Percentiles rank a stretch among this genome's conserved stretches.
Conservation (phyloP, 2,888 invertebrate genomes). For the Blastobasis lacticolella region DNA sequence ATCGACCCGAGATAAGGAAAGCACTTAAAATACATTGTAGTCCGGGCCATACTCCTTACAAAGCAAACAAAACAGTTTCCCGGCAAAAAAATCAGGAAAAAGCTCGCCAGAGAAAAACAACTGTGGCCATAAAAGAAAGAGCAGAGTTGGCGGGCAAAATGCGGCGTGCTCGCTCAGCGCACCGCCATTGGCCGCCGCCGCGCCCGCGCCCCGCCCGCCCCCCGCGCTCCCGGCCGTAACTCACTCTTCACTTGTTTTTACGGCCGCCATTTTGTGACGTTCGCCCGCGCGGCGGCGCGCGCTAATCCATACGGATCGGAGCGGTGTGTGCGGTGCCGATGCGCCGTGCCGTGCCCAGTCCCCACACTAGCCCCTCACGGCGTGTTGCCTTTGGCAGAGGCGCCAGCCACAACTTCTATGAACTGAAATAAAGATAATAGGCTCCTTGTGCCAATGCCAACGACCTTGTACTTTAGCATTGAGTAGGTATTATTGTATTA, state of each 20-base stretch:
- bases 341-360: conserved; percentile 14
- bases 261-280: conserved; percentile 74
- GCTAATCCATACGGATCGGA: conserved; percentile 52
- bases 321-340: conserved; percentile 50
- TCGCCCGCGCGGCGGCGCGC: conserved; percentile 62
- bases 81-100: conserved; percentile 63
- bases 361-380: conserved; percentile 6
- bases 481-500: not conserved
- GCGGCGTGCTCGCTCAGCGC: conserved; percentile 58
- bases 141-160: conserved; percentile 66
- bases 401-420: conserved; percentile 13
- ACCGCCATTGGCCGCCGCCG: conserved; percentile 54
- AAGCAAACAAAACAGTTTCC: conserved; percentile 69
- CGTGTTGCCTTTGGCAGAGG: conserved; percentile 2
- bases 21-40: conserved; percentile 63
- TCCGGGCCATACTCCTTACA: conserved; percentile 36
- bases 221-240: conserved; percentile 56
- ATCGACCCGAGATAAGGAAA: conserved; percentile 33
- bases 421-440: conserved; percentile 16
- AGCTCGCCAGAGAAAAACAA: conserved; percentile 68
- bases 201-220: conserved; percentile 26
- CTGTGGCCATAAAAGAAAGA: conserved; percentile 69
- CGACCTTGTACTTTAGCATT: conserved; percentile 10
- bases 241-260: conserved; percentile 75
- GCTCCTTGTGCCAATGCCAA: conserved; percentile 20